Conservation (phyloP, 37 sponge, comb jelly and placozoan genomes). For the Petrosia ficiformis region DNA sequence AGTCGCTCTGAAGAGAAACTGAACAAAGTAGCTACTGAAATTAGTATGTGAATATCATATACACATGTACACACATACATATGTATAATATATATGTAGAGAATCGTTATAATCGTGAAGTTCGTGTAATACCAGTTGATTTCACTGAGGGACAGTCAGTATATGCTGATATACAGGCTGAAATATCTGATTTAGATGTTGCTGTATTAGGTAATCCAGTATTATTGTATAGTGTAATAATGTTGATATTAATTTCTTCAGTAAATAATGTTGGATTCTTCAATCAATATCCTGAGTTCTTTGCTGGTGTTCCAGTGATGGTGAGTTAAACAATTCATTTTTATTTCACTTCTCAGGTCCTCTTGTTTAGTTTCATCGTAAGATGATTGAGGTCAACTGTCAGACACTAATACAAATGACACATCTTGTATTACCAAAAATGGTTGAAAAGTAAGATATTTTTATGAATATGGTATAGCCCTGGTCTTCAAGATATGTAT, state of each 20-base stretch:
- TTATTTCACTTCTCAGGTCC: not conserved
- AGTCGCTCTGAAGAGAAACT: slow-evolving; percentile 8
- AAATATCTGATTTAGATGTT: slow-evolving; percentile 41
- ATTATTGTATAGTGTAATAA: not conserved
- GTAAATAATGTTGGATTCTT: slow-evolving; percentile 29
- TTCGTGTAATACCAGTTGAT: slow-evolving; percentile 51
- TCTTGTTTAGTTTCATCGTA: not conserved
- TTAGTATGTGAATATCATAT: not conserved
- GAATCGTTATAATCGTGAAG: slow-evolving; percentile 28
- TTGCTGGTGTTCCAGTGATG: slow-evolving; percentile 20
- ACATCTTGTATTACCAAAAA: not conserved
- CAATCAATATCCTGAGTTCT: slow-evolving; percentile 13
- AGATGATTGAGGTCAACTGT: not conserved
- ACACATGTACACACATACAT: not conserved
- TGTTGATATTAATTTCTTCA: not conserved
- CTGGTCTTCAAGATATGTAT: no score
- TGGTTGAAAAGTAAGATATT: not conserved
- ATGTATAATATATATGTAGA: not conserved
- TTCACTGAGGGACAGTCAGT: slow-evolving; percentile 50
- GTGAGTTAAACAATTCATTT: not conserved
- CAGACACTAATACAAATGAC: not conserved
- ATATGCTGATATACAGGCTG: slow-evolving; percentile 29
- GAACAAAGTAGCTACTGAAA: not conserved
- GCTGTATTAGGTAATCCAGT: slow-evolving; percentile 42
- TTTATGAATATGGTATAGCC: not conserved